A percentile compares a stretch with the other conserved stretches of the same genome.
These are phyloP conservation scores for Diloba caeruleocephala DNA, from an alignment of 2,888 invertebrate genomes.

Conservation along the genomic window DNA sequence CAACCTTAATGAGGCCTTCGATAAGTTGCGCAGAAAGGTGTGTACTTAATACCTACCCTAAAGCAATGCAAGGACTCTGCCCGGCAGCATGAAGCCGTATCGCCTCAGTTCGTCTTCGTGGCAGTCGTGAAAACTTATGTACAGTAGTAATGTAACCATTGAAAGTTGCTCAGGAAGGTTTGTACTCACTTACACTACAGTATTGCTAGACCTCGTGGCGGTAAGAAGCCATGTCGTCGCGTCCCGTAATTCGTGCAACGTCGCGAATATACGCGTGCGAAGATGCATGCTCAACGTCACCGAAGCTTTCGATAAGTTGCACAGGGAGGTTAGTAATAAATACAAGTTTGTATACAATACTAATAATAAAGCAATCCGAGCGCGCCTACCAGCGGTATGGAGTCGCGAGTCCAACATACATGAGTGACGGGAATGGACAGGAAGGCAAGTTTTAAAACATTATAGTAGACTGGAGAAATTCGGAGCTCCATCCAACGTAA, in stretches of 20 bases:
- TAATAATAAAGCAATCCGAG: not conserved
- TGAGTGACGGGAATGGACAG: no score
- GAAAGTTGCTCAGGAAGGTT: slow-evolving; percentile 97
- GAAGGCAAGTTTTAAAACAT: no score
- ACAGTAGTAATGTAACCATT: slow-evolving; percentile 98
- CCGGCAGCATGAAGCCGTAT: no score
- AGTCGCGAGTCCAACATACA: no score
- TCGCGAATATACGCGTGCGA: slow-evolving; percentile 97
- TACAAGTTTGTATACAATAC: slow-evolving; percentile 45
- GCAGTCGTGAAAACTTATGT: no score
- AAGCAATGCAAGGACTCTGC: no score
- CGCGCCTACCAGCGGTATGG: no score
- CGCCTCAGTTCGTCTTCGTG: no score
- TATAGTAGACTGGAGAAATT: no score
- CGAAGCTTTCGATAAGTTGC: slow-evolving; percentile 97
- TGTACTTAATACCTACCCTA: slow-evolving; percentile 37
- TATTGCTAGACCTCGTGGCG: slow-evolving; percentile 65
- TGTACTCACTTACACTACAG: slow-evolving; percentile 30
- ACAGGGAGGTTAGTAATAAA: slow-evolving; percentile 37
- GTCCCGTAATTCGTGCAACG: slow-evolving; percentile 97
- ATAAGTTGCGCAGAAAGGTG: slow-evolving; percentile 89
- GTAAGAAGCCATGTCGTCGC: slow-evolving; percentile 95
- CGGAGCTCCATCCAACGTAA: no score
- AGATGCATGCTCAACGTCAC: slow-evolving; percentile 98
- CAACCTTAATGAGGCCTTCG: slow-evolving; percentile 98